These are phyloP conservation scores for Drosophila merina DNA, from an alignment of 2,888 invertebrate species.

Conservation along the genomic window DNA sequence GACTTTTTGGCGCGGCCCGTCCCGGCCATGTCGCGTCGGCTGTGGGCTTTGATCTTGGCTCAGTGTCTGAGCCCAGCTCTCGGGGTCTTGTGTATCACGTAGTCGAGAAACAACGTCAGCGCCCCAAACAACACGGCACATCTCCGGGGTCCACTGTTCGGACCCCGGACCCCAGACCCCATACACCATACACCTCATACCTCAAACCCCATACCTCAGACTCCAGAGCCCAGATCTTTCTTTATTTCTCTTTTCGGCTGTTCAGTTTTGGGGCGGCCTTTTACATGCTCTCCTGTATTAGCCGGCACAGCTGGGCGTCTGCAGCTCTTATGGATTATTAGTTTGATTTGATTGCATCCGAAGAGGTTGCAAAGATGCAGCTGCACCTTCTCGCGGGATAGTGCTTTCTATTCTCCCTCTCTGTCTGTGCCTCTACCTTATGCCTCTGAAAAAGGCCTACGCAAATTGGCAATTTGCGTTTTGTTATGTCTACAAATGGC, in stretches of 20 bases:
- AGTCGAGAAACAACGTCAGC: slow-evolving; percentile 60
- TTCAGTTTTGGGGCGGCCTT: slow-evolving; percentile 60
- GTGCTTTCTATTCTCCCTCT: slow-evolving; percentile 34
- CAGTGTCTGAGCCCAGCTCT: slow-evolving; percentile 49
- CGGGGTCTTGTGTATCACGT: slow-evolving; percentile 53
- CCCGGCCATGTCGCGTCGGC: slow-evolving; percentile 58
- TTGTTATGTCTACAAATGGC: slow-evolving; percentile 64
- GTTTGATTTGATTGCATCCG: slow-evolving; percentile 78
- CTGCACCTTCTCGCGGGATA: slow-evolving; percentile 41
- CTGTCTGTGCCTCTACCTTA: slow-evolving; percentile 1
- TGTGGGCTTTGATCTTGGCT: slow-evolving; percentile 79
- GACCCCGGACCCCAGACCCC: not conserved
- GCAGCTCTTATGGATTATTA: slow-evolving; percentile 77
- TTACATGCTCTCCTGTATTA: slow-evolving; percentile 67
- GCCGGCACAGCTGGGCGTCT: slow-evolving; percentile 80
- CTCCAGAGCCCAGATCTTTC: slow-evolving; percentile 18
- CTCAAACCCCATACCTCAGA: not conserved
- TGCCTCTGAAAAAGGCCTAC: slow-evolving; percentile 46
- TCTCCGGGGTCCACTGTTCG: not conserved
- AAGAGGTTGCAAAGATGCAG: slow-evolving; percentile 37
- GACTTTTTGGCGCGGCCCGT: slow-evolving; percentile 82
- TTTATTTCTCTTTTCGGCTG: slow-evolving; percentile 50
- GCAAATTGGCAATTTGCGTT: slow-evolving; percentile 70
- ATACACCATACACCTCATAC: not conserved
- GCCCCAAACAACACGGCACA: slow-evolving; percentile 56